A percentile compares a stretch with the other conserved stretches of the same genome.
phyloP scores from a whole-genome alignment of 2,888 invertebrate species.

The Nesidiocoris tenuis region DNA sequence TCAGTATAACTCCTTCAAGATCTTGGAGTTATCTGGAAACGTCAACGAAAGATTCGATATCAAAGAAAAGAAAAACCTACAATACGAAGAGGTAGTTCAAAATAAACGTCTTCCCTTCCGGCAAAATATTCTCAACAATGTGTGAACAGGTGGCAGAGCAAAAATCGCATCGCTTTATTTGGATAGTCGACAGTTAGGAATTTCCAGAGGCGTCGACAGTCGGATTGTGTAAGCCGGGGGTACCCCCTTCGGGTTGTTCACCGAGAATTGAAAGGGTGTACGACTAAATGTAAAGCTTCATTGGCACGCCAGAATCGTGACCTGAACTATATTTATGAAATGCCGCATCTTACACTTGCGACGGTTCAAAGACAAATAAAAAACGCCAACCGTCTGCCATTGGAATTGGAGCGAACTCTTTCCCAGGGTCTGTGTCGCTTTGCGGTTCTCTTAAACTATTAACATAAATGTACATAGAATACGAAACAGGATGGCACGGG shows the following conservation, averaged over 20 bases:
- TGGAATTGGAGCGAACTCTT: slow-evolving; percentile 36
- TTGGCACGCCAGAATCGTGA: neutral
- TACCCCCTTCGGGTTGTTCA: neutral
- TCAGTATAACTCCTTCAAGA: too few species aligned
- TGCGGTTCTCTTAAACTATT: slow-evolving; percentile 35
- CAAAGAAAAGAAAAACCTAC: neutral
- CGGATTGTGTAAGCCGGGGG: neutral
- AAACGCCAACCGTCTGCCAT: neutral
- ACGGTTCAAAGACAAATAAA: neutral
- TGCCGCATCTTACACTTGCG: neutral
- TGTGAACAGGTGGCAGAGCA: neutral
- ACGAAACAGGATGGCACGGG: slow-evolving; percentile 30
- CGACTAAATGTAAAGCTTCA: neutral
- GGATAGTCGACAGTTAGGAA: neutral
- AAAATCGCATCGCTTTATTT: neutral
- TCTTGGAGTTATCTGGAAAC: too few species aligned
- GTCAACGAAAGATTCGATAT: too few species aligned
- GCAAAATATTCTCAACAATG: neutral
- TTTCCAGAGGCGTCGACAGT: neutral
- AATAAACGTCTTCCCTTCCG: neutral
- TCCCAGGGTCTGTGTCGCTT: slow-evolving; percentile 25
- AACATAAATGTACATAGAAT: slow-evolving; percentile 41
- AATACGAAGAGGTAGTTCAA: neutral
- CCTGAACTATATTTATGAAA: neutral
- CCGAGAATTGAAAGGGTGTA: neutral